Evolutionary conservation across 2,888 invertebrate species (phyloP), one percentile per base, ranked within the genome.

Genomic region (Aphodius sticticus): DNA sequence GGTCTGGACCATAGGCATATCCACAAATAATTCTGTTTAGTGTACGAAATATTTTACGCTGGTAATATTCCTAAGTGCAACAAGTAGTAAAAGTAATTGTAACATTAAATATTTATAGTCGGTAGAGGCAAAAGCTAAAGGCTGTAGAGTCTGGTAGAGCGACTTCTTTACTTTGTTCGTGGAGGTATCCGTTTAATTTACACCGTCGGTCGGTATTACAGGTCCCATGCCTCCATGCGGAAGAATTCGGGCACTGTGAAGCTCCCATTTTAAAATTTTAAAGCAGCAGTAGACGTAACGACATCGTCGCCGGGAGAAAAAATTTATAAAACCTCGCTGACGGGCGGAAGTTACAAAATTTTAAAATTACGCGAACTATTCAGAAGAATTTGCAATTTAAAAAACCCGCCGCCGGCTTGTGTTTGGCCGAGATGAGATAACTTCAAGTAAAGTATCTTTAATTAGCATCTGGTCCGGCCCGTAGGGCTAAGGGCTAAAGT

Each of bases 31-130:
- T 26, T 26, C 26, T 26, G 26, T 26, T 26, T 26, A 26, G 26
- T 53, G 53, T 53, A 53, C 53, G 53, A 12, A 9, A 12, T 5
- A 53, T 53, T 5, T 5, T 53, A 5, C 53, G 53, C 1, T 53
- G 53, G 53, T 53, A 53, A 53, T 53, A 53, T 12, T 1, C 9
- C 53, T 53, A 53, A 53, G 53, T 53, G 53, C 53, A 53, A 53
- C 53, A 53, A 53, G 53, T 53, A 53, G 53, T 53, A 53, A 53
- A 53, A 53, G 53, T 53, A 53, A 53, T 53, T 53, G 53, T 53
- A 53, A 53, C 53, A 53, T 53, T 53, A 53, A 53, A 53, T 53
- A 53, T 53, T 53, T 53, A 53, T 53, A 12, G 53, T 53, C 12
- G 53, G 26, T 26, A 26, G 26, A 26, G 2, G 26, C 26, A 26